Evolutionary conservation across 92 coral and sea anemone species (phyloP).

Genomic region (Galaxea fascicularis): DNA sequence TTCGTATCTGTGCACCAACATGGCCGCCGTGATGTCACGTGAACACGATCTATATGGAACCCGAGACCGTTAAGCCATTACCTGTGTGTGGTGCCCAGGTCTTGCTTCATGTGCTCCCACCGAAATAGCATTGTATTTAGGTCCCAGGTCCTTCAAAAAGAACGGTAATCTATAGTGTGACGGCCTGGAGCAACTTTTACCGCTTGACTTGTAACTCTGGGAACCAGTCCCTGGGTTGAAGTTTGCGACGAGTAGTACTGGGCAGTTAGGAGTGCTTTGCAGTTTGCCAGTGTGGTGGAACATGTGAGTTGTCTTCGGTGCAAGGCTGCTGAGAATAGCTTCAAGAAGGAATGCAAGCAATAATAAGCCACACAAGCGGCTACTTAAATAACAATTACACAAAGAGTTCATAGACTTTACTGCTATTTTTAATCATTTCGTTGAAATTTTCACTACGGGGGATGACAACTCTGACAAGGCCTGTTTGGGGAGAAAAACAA

Average conservation of each 20-base stretch:
- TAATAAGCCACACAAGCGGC: too few species aligned
- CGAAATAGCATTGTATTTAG: conserved; percentile 93
- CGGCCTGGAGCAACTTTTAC: conserved; percentile 59
- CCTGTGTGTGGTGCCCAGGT: conserved; percentile 99
- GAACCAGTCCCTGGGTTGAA: conserved; percentile 98
- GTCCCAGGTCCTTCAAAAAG: conserved; percentile 91
- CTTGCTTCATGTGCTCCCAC: conserved; percentile 99
- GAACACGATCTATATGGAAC: background rate
- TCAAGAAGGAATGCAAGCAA: background rate
- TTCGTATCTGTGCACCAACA: too few species aligned
- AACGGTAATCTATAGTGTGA: conserved; percentile 85
- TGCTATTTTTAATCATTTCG: too few species aligned
- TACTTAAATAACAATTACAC: too few species aligned
- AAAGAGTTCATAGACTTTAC: too few species aligned
- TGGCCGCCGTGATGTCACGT: too few species aligned
- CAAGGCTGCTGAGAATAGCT: conserved; percentile 79
- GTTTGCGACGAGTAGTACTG: conserved; percentile 91
- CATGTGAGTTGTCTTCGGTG: conserved; percentile 84
- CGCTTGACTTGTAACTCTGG: conserved; percentile 82
- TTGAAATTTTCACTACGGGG: too few species aligned
- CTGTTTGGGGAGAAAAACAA: too few species aligned
- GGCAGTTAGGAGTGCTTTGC: conserved; percentile 91
- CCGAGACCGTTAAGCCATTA: background rate
- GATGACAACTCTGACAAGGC: too few species aligned
- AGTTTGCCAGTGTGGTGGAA: conserved; percentile 87